These are phyloP conservation scores for Amphipoea oculea DNA, from an alignment of 2,888 invertebrate species.

Conservation along the genomic window DNA sequence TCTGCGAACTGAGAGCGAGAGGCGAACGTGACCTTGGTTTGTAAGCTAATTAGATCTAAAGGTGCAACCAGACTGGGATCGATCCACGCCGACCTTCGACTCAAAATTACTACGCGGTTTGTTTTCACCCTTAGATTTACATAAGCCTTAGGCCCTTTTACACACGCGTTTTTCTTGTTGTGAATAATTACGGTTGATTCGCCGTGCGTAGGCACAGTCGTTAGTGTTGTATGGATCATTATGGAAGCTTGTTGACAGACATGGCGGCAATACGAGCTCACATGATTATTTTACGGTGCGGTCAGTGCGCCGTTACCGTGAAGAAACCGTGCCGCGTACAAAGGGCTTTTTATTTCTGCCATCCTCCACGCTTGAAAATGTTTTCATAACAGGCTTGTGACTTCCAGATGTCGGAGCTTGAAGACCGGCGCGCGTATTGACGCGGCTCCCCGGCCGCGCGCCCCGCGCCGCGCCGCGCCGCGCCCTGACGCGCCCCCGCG, in stretches of 20 bases:
- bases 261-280: no score
- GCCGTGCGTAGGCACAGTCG: no score
- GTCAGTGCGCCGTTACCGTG: no score
- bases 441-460: conserved; percentile 64
- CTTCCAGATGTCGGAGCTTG: conserved; percentile 84
- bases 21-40: background rate
- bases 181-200: no score
- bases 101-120: background rate
- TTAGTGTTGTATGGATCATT: background rate
- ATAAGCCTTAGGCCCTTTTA: background rate
- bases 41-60: background rate
- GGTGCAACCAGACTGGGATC: background rate
- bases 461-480: conserved; percentile 19
- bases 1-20: background rate
- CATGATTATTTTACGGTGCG: no score
- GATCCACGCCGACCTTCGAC: background rate
- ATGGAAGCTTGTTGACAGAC: no score
- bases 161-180: background rate
- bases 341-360: background rate
- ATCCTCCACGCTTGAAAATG: no score
- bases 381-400: background rate
- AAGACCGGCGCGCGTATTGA: conserved; percentile 89
- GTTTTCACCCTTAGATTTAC: background rate
- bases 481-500: conserved; percentile 4
- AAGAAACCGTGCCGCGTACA: no score